These are phyloP conservation scores for Micronycteris hirsuta DNA, from an alignment of 2,113 vertebrate species.

Conservation along the genomic window DNA sequence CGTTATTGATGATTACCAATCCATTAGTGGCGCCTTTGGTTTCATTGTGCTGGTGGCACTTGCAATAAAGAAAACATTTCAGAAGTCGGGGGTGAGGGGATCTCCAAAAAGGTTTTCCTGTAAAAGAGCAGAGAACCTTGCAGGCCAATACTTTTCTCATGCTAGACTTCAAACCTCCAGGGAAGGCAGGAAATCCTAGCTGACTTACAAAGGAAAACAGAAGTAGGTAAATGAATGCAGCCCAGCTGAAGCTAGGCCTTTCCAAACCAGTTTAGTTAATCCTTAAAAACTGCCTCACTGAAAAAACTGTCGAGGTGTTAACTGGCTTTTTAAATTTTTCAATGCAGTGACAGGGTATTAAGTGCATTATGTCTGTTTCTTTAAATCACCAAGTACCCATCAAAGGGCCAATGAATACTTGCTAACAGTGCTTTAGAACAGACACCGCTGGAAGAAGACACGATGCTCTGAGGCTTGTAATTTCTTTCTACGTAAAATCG, in stretches of 20 bases:
- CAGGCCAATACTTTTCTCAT: not conserved
- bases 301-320: not conserved
- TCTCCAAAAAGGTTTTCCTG: not conserved
- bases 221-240: not conserved
- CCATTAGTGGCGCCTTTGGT: conserved; percentile 35
- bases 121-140: not conserved
- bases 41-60: not conserved
- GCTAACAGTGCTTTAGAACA: not conserved
- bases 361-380: not conserved
- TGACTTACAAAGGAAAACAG: not conserved
- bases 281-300: not conserved
- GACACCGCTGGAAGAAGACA: not conserved
- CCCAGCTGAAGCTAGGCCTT: not conserved
- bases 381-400: not conserved
- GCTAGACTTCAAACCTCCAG: not conserved
- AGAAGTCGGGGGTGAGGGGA: not conserved
- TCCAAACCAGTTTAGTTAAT: not conserved
- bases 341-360: not conserved
- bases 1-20: conserved; percentile 25
- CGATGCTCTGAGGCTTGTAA: not conserved
- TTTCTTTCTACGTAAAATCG: not conserved
- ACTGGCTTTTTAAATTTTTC: not conserved
- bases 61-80: conserved; percentile 39
- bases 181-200: not conserved
- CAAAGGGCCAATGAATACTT: not conserved